Conservation (phyloP, 2,888 invertebrate species). For the Portevinia maculata region DNA sequence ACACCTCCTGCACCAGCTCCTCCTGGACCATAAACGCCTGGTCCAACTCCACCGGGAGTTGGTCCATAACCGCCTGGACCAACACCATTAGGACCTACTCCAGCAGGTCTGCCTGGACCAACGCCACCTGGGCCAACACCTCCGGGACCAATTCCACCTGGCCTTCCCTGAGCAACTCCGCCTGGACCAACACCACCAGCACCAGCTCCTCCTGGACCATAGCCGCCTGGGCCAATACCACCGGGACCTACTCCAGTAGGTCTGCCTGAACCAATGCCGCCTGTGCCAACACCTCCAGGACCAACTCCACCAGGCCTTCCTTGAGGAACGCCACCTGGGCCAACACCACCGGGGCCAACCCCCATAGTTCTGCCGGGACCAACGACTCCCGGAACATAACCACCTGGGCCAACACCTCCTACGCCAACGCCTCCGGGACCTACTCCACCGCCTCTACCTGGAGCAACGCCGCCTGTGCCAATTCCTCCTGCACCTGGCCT, state of each 20-base stretch:
- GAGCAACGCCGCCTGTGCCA: constrained; percentile 45
- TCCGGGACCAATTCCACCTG: constrained; percentile 32
- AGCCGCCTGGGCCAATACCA: constrained; percentile 46
- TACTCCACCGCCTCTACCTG: constrained; percentile 28
- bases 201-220: constrained; percentile 47
- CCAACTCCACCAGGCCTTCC: neutral
- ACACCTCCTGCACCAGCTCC: constrained; percentile 40
- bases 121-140: constrained; percentile 36
- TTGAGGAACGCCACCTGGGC: constrained; percentile 34
- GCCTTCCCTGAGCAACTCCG: constrained; percentile 16
- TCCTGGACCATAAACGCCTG: constrained; percentile 37
- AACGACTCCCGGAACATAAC: constrained; percentile 45
- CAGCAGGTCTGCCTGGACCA: constrained; percentile 44
- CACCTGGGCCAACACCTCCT: constrained; percentile 47
- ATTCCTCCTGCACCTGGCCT: constrained; percentile 43
- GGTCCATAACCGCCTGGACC: constrained; percentile 37
- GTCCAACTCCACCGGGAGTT: constrained; percentile 24
- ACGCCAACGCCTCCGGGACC: constrained; percentile 35
- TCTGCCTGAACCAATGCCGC: constrained; percentile 31
- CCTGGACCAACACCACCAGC: constrained; percentile 39
- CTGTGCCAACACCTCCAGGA: no score
- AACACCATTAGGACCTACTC: constrained; percentile 40
- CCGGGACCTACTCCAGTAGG: constrained; percentile 54
- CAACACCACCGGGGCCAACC: constrained; percentile 47
- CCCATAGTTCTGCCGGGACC: constrained; percentile 44